Evolutionary conservation across 2,888 invertebrate genomes (phyloP), one percentile per base, ranked within the genome.

Genomic region (Octonoba sinensis): DNA sequence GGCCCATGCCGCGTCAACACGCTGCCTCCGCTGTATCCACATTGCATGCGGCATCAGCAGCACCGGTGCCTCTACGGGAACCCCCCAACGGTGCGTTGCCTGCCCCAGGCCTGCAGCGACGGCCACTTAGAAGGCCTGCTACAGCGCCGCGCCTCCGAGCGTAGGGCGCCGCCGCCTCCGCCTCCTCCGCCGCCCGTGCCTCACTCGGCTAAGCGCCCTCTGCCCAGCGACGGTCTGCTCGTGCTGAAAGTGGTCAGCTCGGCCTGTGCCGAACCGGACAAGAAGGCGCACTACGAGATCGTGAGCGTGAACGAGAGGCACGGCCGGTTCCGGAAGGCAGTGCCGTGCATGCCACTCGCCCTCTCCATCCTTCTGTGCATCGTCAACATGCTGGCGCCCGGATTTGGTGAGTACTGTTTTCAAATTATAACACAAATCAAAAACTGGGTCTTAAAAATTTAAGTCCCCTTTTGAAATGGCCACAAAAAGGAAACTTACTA

Each of bases 311-410:
- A 64, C 56, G 84, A 77, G 18, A 36, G 82, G 73, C 84, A 84
- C 20, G 84, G 84, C 72, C 59, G 76, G 65, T 84, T 84, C 73
- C 47, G 84, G 65, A 84, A 82, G 54, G 84, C 84, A 3, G 76
- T 84, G 54, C 84, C 84, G 13, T 70, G 78, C 57, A 84, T 84
- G 84, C 84, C 84, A n/a, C 44, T 84, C 8, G 71, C 77, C 54
- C 70, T 84, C 15, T 81, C 84, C 59, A 72, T 84, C 24, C 51
- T 84, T 20, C 76, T 84, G 24, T 84, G 84, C 47, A 73, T 84
- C 36, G 27, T 84, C 67, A 84, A 84, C 73, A 77, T 84, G 74
- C 47, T 84, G 60, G 77, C 77, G 15, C 84, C 84, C 4, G 84
- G 84, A 64, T 65, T 84, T 44, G 84, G 84, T 84, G 51, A 54